Percentiles rank a stretch among this genome's conserved stretches.
Conservation (phyloP, 1,140 invertebrate species). For the Zelostemma sp. region DNA sequence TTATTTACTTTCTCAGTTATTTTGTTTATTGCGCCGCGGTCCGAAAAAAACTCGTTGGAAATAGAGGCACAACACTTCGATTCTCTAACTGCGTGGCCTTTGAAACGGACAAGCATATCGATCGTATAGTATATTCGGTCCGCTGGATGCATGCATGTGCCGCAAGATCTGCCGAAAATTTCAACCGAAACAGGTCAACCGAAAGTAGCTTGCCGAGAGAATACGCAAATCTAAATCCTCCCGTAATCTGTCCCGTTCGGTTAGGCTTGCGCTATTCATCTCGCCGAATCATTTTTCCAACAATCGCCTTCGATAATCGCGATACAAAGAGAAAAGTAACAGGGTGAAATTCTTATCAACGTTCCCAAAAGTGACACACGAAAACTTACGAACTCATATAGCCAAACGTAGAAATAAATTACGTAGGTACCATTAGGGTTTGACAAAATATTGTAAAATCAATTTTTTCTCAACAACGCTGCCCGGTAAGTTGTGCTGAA, state of each 20-base stretch:
- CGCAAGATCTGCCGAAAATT: conserved; percentile 51
- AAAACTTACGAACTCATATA: no score
- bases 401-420: no score
- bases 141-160: conserved; percentile 39
- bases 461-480: no score
- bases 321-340: no score
- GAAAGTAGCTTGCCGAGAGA: conserved; percentile 42
- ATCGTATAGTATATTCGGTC: conserved; percentile 53
- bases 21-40: conserved; percentile 41
- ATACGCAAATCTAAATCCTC: conserved; percentile 40
- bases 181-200: conserved; percentile 53
- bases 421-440: no score
- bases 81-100: conserved; percentile 22
- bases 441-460: no score
- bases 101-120: conserved; percentile 51
- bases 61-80: conserved; percentile 44
- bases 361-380: no score
- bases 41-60: conserved; percentile 43
- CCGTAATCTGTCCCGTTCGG: conserved; percentile 19
- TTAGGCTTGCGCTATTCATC: no score
- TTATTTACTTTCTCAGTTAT: conserved; percentile 33
- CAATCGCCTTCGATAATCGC: no score
- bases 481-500: no score
- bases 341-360: no score
- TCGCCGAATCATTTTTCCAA: no score